Evolutionary conservation across 2,888 invertebrate species (phyloP).

Genomic region (Ethmia dodecea): DNA sequence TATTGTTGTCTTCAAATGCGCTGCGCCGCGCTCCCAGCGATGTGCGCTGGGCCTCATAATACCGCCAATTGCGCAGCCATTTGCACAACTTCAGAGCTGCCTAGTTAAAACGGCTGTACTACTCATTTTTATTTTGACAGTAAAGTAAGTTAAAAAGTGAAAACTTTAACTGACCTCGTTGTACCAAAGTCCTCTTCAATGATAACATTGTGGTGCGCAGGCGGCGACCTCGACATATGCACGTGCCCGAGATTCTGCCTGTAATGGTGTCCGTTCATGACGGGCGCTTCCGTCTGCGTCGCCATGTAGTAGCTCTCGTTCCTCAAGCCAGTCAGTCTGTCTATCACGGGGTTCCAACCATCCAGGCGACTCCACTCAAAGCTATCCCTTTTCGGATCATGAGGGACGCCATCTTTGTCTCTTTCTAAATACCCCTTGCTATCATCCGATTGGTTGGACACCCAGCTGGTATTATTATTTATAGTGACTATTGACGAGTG

Average conservation of each 20-base stretch:
- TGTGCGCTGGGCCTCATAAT: too few species aligned
- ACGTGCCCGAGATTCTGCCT: conserved; percentile 57
- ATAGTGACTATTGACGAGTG: conserved; percentile 70
- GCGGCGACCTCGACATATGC: conserved; percentile 64
- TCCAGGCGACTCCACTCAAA: conserved; percentile 79
- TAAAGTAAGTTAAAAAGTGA: too few species aligned
- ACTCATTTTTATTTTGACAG: too few species aligned
- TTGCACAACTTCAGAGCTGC: too few species aligned
- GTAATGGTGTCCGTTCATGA: conserved; percentile 62
- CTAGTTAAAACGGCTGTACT: too few species aligned
- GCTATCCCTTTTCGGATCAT: conserved; percentile 70
- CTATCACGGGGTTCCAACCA: conserved; percentile 92
- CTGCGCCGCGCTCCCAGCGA: too few species aligned
- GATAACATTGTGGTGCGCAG: conserved; percentile 77
- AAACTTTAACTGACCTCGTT: conserved; percentile 37
- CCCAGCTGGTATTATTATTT: conserved; percentile 71
- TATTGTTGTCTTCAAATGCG: too few species aligned
- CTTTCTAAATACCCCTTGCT: conserved; percentile 69
- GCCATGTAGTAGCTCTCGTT: conserved; percentile 97
- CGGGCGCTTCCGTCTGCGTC: conserved; percentile 79
- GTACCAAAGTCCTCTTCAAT: conserved; percentile 80
- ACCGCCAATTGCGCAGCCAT: too few species aligned
- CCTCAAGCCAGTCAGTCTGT: conserved; percentile 87
- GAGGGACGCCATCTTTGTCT: conserved; percentile 65
- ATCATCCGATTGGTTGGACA: conserved; percentile 70